Base-by-base conservation (phyloP, 2,113 vertebrate species). In the Hippopotamus amphibius region DNA sequence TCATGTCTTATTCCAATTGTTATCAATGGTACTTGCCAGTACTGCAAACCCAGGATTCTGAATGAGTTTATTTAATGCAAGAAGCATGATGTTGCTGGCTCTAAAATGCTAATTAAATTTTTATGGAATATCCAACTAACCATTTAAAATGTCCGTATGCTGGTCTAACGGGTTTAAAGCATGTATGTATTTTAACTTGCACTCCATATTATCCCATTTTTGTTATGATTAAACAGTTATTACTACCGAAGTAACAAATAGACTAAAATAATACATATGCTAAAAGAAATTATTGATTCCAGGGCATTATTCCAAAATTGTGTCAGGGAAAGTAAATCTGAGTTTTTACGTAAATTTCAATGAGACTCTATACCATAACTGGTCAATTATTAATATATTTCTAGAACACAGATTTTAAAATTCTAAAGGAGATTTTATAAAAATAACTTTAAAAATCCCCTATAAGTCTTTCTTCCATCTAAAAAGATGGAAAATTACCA, bases 91-190 rank as follows among this genome's bases (percentile, higher is more conserved):
- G 21, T 16, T 65, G 41, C 28, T 82, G 46, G 93, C 33, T 93
- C 50, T 33, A 89, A 93, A 89, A 86, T 19, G 5, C 61, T 87
- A 43, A 84, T 80, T 81, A 93, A 85, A 55, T 82, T 81, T 92
- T 92, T 72, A 77, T 86, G 30, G 17, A 66, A 37, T 59, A 65
- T n/a, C 22, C 57, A 76, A 57, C 16, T 8, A 85, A 11, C 5
- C 46, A 74, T 61, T 43, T 50, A 30, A 61, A 90, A 80, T 48
- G 11, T 28, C 11, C 30, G 9, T 37, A 53, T 81, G 43, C 53
- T 92, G 3, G 7, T 76, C 19, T 68, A 80, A 84, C 66, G 59
- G 17, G 17, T 83, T 77, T 68, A 89, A 46, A 76, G 22, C 3
- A 26, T 26, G 0, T 50, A 7, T 66, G 5, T 41, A 41, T 96